These are phyloP conservation scores for Acanthopagrus latus DNA, from an alignment of 2,797 vertebrate species.

Conservation along the genomic window DNA sequence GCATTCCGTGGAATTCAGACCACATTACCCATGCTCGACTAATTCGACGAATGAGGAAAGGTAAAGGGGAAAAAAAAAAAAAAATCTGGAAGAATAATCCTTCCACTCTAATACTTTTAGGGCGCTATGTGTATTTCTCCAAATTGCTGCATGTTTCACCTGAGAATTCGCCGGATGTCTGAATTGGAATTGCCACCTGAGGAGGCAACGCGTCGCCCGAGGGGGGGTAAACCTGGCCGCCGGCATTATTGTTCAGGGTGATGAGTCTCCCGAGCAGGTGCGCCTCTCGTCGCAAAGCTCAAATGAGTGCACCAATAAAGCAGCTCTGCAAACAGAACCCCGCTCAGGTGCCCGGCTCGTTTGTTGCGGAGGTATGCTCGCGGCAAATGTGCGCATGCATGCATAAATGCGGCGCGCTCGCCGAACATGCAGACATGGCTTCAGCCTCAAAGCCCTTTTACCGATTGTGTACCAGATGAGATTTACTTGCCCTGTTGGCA, in stretches of 20 bases:
- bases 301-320: constrained; percentile 48
- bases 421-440: constrained; percentile 48
- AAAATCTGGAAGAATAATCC: not conserved
- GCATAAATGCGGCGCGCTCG: constrained; percentile 15
- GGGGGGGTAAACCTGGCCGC: constrained; percentile 44
- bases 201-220: not conserved
- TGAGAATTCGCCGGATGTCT: not conserved
- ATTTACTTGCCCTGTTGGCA: constrained; percentile 68
- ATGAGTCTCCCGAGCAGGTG: constrained; percentile 60
- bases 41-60: not conserved
- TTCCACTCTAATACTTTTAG: not conserved
- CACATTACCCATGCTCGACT: not conserved
- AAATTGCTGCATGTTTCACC: not conserved
- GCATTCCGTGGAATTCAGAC: too few relatives aligned
- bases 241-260: constrained; percentile 36
- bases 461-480: constrained; percentile 66
- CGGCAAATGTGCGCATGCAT: constrained; percentile 31
- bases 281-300: constrained; percentile 51
- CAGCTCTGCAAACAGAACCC: constrained; percentile 16
- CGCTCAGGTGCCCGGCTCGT: constrained; percentile 43
- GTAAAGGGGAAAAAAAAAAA: too few relatives aligned
- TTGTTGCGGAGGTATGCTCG: constrained; percentile 15
- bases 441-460: constrained; percentile 55
- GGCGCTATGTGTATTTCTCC: not conserved
- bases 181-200: constrained; percentile 32